phyloP scores from a whole-genome alignment of 2,888 invertebrate species.

The Leptinotarsa juncta region DNA sequence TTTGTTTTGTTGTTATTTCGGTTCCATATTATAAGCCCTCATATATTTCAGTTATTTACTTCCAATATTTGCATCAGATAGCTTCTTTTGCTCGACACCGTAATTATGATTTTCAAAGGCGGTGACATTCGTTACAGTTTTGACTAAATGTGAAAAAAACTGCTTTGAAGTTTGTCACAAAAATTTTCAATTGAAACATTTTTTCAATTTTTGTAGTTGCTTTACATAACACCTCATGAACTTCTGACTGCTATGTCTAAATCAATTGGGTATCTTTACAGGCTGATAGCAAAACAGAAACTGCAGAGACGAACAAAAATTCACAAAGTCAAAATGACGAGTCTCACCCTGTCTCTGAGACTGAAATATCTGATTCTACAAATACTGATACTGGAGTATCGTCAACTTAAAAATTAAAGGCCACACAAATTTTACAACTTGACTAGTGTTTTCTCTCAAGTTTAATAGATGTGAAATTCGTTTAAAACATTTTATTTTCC shows the following conservation, averaged over 20 bases:
- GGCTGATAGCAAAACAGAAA: slow-evolving; percentile 66
- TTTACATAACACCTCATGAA: slow-evolving; percentile 27
- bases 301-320: slow-evolving; percentile 65
- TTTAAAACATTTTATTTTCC: slow-evolving; percentile 32
- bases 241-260: slow-evolving; percentile 44
- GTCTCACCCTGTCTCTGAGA: slow-evolving; percentile 55
- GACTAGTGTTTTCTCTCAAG: slow-evolving; percentile 32
- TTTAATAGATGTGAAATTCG: slow-evolving; percentile 38
- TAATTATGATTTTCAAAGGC: slow-evolving; percentile 10
- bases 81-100: too few relatives aligned
- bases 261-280: slow-evolving; percentile 66
- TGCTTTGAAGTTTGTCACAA: slow-evolving; percentile 39
- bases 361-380: slow-evolving; percentile 55
- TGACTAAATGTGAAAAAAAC: slow-evolving; percentile 36
- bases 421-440: slow-evolving; percentile 26
- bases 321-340: slow-evolving; percentile 55
- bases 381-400: slow-evolving; percentile 56
- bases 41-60: too few relatives aligned
- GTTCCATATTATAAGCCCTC: neutral
- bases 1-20: neutral
- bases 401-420: slow-evolving; percentile 45
- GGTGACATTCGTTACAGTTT: slow-evolving; percentile 32
- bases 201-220: slow-evolving; percentile 38
- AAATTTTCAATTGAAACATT: slow-evolving; percentile 9
- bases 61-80: too few relatives aligned